Conservation (phyloP, 1,140 invertebrate species). For the Ips typographus region DNA sequence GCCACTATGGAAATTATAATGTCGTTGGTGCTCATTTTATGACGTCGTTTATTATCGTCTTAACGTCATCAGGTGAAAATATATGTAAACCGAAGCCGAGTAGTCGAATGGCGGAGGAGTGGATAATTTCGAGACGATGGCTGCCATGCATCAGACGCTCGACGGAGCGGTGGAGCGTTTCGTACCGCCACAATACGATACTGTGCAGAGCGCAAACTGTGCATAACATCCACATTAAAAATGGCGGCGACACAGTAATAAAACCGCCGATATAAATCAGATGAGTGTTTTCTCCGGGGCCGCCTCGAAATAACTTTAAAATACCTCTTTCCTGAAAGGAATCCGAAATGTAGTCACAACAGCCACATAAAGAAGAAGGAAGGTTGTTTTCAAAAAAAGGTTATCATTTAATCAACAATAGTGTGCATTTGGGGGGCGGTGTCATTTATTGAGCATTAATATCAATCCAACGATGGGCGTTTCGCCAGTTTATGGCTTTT, state of each 20-base stretch:
- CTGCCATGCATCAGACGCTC: constrained; percentile 31
- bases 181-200: constrained; percentile 30
- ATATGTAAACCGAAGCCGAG: constrained; percentile 21
- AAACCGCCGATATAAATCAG: constrained; percentile 26
- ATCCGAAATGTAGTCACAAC: no score
- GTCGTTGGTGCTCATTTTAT: constrained; percentile 12
- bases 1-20: constrained; percentile 9
- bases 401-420: no score
- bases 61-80: constrained; percentile 22
- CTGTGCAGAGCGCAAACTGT: constrained; percentile 32
- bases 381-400: no score
- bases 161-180: constrained; percentile 29
- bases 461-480: no score
- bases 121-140: constrained; percentile 28
- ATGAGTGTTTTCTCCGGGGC: neutral
- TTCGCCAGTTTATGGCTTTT: no score
- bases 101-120: constrained; percentile 17
- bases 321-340: no score
- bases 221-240: constrained; percentile 34
- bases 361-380: no score
- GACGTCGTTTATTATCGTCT: constrained; percentile 15
- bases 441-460: no score
- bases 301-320: no score
- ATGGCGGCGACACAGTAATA: constrained; percentile 30
- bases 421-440: no score